These are phyloP conservation scores for Meda fulgida DNA, from an alignment of 2,797 vertebrate genomes.

Conservation along the genomic window DNA sequence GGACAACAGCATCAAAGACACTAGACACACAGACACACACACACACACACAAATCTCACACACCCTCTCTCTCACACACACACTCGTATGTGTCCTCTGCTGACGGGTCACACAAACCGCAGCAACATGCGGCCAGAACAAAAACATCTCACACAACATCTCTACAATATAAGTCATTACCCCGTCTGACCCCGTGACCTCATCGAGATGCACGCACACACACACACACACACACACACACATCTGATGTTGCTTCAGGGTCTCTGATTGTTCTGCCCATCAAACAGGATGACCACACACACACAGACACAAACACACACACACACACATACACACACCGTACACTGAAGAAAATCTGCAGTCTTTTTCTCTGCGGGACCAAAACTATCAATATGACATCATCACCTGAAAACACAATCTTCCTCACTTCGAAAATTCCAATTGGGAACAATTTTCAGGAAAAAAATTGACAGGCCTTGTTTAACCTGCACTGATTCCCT, in stretches of 20 bases:
- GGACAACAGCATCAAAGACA: slow-evolving; percentile 15
- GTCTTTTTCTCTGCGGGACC: no score
- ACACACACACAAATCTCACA: not conserved
- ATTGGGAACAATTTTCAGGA: no score
- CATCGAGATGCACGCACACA: not conserved
- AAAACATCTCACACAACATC: not conserved
- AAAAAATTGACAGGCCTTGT: no score
- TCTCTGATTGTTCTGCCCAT: no score
- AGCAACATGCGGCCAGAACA: slow-evolving; percentile 2
- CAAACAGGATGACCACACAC: no score
- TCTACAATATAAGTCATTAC: not conserved
- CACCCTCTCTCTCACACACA: no score
- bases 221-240: no score
- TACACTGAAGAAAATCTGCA: no score
- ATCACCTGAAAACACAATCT: not conserved
- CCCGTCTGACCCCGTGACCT: not conserved
- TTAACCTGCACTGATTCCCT: no score
- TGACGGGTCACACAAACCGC: slow-evolving; percentile 5
- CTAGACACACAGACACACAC: not conserved
- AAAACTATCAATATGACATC: not conserved
- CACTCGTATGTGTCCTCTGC: not conserved
- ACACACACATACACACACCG: no score
- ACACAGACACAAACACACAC: no score
- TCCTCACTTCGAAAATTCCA: not conserved
- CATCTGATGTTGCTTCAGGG: no score